A percentile compares a stretch with the other conserved stretches of the same genome.
These are phyloP conservation scores for Leptinotarsa tumamoca DNA, from an alignment of 2,888 invertebrate genomes.

Conservation along the genomic window DNA sequence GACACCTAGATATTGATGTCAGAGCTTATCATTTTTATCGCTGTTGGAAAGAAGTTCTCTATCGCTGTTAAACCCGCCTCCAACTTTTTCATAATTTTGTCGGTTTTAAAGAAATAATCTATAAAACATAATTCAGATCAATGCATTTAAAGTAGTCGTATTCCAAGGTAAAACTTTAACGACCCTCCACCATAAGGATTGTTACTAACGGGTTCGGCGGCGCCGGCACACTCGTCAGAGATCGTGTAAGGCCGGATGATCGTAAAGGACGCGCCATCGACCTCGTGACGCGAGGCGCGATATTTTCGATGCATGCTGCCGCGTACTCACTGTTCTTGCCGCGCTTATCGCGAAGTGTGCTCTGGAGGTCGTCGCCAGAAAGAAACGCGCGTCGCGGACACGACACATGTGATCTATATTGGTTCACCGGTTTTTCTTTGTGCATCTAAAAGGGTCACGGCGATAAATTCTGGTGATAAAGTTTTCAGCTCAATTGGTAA, in stretches of 20 bases:
- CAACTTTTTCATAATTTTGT: no score
- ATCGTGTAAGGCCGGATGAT: constrained; percentile 58
- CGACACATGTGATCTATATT: constrained; percentile 29
- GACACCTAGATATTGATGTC: no score
- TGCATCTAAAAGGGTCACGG: constrained; percentile 18
- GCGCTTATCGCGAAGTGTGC: constrained; percentile 60
- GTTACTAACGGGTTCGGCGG: constrained; percentile 20
- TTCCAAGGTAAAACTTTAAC: no score
- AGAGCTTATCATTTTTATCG: no score
- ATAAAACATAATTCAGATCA: no score
- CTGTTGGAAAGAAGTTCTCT: no score
- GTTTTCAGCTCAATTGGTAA: constrained; percentile 28
- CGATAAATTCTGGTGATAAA: constrained; percentile 30
- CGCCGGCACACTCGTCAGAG: constrained; percentile 22
- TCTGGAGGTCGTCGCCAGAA: constrained; percentile 38
- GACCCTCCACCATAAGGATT: neutral
- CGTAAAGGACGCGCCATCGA: constrained; percentile 60
- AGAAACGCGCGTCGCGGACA: constrained; percentile 13
- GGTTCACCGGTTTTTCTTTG: constrained; percentile 22
- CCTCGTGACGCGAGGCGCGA: constrained; percentile 60
- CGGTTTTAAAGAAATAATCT: no score
- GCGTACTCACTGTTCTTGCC: constrained; percentile 57
- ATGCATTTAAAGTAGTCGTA: no score
- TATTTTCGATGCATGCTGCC: constrained; percentile 46
- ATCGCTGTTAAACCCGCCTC: no score